Base-by-base conservation (phyloP, 2,888 invertebrate genomes). In the Arge pagana region DNA sequence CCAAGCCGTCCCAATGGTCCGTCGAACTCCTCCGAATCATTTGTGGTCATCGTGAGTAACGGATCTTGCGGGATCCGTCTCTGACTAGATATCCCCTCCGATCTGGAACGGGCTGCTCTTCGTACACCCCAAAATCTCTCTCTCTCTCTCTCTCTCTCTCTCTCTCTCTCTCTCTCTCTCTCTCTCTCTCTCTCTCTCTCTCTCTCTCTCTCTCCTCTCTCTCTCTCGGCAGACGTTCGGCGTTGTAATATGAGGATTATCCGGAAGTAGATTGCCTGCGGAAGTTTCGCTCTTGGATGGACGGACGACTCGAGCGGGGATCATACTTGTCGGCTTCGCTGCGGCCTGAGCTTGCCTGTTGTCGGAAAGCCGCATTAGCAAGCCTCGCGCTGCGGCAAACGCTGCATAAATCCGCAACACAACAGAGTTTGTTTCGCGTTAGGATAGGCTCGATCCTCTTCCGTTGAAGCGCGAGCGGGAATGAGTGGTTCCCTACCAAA, bases 301-400 rank as follows among this genome's bases (percentile, higher is more conserved):
- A 39, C 39, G 45, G 49, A 48, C 50, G 52, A 56, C 49, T 55
- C 48, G 45, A 36, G 23, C 24, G 49, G 49, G 52, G 49, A 56
- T 51, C 55, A 52, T 57, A 49, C 48, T 48, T 31, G 50, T 62
- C 57, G 65, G 58, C 58, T 62, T 64, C 63, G 60, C 61, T 63
- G 56, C 60, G 62, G 45, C 58, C 49, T 60, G 52, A 55, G 61
- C 45, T 49, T 41, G 58, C 54, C 26, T 53, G 67, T 66, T 68
- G 70, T 66, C 65, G 66, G 67, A 68, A 68, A 72, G 74, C 70
- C 72, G 70, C 71, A 72, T 72, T 71, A 70, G 67, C 69, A 65
- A n/a, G 68, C 64, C 67, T 66, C 62, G 66, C 66, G 65, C 64
- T 61, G 68, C 65, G 69, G 68, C 67, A 72, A 73, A 73, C 72